These are phyloP conservation scores for Aspiorhynchus laticeps DNA, from an alignment of 2,113 vertebrate species.

Conservation along the genomic window DNA sequence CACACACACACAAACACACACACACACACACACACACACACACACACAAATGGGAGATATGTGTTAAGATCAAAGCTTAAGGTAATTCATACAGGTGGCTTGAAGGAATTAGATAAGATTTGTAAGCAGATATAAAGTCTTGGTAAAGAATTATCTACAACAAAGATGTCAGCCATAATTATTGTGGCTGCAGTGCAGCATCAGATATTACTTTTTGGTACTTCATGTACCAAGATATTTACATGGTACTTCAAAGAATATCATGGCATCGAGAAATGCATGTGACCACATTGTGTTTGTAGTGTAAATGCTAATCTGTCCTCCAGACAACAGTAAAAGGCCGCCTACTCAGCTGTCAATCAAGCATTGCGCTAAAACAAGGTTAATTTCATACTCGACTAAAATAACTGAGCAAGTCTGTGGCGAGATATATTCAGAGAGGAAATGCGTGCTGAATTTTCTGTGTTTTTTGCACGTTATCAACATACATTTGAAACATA, in stretches of 20 bases:
- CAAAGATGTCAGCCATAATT: not conserved
- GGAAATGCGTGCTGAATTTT: not conserved
- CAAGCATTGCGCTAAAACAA: not conserved
- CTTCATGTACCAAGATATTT: not conserved
- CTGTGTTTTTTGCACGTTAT: not conserved
- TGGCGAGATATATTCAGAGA: not conserved
- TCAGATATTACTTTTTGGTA: not conserved
- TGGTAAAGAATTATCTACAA: constrained; percentile 2
- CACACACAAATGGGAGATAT: not conserved
- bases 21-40: constrained; percentile 17
- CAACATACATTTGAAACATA: not conserved
- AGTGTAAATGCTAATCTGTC: not conserved
- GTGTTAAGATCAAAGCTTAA: constrained; percentile 21
- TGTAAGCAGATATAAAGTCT: constrained; percentile 28
- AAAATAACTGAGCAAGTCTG: not conserved
- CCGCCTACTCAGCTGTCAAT: constrained; percentile 8
- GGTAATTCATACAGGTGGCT: constrained; percentile 14
- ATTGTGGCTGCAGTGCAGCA: not conserved
- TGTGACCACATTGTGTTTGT: not conserved
- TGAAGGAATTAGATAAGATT: constrained; percentile 23
- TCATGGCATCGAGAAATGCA: not conserved
- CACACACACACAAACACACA: constrained; percentile 13
- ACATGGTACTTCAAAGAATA: not conserved
- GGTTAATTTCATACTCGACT: not conserved
- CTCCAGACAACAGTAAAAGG: not conserved